Evolutionary conservation across 2,797 vertebrate species (phyloP).

Genomic region (Dendrocincla tyrannina): DNA sequence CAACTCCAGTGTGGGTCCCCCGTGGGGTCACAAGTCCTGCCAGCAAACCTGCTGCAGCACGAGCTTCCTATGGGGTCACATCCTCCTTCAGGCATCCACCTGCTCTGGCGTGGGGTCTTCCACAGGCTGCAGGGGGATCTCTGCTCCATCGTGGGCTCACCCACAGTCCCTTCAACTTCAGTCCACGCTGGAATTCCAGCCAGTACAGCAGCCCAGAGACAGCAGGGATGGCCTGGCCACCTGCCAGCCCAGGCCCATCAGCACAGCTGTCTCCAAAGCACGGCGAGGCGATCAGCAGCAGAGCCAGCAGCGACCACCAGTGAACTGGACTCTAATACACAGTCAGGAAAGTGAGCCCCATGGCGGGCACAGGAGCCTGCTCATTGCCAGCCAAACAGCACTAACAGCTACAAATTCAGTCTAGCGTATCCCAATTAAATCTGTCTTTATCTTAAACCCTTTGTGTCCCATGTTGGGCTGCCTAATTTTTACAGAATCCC

Average conservation of each 20-base stretch:
- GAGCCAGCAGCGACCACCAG: rapidly evolving
- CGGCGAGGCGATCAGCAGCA: neutral
- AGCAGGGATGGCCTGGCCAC: neutral
- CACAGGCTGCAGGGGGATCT: neutral
- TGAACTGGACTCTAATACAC: neutral
- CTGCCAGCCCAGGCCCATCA: neutral
- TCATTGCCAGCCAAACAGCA: neutral
- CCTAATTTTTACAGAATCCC: neutral
- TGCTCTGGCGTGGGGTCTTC: neutral
- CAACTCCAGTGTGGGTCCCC: neutral
- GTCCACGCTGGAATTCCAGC: neutral
- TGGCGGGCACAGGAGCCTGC: neutral
- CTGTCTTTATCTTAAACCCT: neutral
- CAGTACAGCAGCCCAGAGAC: neutral
- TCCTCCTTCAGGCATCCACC: neutral
- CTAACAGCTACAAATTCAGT: neutral
- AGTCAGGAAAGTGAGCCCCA: neutral
- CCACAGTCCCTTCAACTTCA: neutral
- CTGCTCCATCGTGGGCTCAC: neutral
- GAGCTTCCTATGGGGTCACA: neutral
- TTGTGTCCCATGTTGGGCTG: neutral
- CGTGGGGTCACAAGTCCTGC: neutral
- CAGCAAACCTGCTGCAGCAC: neutral
- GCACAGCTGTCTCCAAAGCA: neutral
- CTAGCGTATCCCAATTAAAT: neutral